Evolutionary conservation across 2,888 invertebrate genomes (phyloP).

Genomic region (Halictus quadricinctus): DNA sequence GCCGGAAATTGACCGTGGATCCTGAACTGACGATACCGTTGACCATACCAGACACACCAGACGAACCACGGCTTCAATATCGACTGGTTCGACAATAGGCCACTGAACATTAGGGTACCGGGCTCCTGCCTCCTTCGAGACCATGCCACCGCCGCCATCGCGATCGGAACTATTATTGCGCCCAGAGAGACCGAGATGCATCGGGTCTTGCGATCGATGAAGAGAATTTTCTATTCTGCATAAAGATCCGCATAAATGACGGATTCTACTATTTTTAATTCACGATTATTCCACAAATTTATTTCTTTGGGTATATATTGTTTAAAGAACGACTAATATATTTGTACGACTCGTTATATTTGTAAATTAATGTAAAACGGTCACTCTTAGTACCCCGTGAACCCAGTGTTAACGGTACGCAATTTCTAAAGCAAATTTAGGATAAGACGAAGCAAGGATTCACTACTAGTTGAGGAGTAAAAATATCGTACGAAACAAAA

Average conservation of each 20-base stretch:
- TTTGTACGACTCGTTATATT: too few species aligned
- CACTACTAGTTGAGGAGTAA: neutral
- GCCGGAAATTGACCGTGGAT: constrained; percentile 66
- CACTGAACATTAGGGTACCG: neutral
- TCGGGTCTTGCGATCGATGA: too few species aligned
- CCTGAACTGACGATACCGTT: constrained; percentile 51
- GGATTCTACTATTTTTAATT: too few species aligned
- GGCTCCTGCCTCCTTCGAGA: neutral
- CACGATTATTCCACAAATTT: too few species aligned
- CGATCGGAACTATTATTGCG: neutral
- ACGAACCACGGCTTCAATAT: neutral
- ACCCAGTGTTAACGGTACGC: neutral
- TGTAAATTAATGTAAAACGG: too few species aligned
- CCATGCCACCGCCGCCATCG: neutral
- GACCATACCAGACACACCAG: constrained; percentile 5
- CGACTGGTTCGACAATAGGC: neutral
- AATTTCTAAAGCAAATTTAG: neutral
- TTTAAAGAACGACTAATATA: too few species aligned
- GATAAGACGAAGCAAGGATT: neutral
- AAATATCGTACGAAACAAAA: neutral
- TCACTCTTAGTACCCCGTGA: too few species aligned
- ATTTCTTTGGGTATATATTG: too few species aligned
- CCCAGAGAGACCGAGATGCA: neutral
- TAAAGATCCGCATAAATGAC: too few species aligned
- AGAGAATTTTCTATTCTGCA: too few species aligned